Base-by-base conservation (phyloP, 1,140 invertebrate genomes). In the Drosophila subobscura region DNA sequence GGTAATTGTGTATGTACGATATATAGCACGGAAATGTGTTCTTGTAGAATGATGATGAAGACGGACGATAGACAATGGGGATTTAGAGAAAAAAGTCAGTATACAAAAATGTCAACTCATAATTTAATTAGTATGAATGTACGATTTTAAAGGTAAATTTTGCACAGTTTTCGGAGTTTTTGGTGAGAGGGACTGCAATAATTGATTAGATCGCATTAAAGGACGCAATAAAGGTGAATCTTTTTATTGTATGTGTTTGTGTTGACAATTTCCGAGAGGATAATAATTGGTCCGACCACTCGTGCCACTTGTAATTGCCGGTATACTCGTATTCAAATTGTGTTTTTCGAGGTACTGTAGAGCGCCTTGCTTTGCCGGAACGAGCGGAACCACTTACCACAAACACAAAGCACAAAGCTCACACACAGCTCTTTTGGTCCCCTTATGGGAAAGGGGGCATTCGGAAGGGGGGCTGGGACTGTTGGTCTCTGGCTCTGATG, bases 291-390 rank as follows among this genome's bases (percentile, higher is more conserved):
- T 42, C 55, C 33, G 63, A 59, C 59, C 56, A 57, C 59, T 66
- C 50, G 14, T 49, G 47, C 33, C 72, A 56, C 54, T 73, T 73
- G 67, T 77, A 85, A 85, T 85, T 84, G 77, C 67, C 46, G 63
- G 44, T 59, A 77, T 65, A 20, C 16, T 20, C 16, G 16, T 20
- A 84, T 86, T 80, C 72, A 86, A 84, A 86, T 80, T 70, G 46
- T 77, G 65, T 85, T 73, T 49, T 73, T 60, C 55, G 33, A 51
- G 56, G 25, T 40, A 54, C 33, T 67, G 64, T 68, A 40, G 49
- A 56, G 50, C 63, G 55, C 42, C 42, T 49, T 49, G 42, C 33
- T 37, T 37, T 37, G 33, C 10, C 12, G 33, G 33, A 37, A 37
- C 33, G 44, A 8, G 20, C 22, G 40, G 63, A 53, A 55, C 51